These are phyloP conservation scores for Drosophila meridiana DNA, from an alignment of 2,888 invertebrate genomes.

Conservation along the genomic window DNA sequence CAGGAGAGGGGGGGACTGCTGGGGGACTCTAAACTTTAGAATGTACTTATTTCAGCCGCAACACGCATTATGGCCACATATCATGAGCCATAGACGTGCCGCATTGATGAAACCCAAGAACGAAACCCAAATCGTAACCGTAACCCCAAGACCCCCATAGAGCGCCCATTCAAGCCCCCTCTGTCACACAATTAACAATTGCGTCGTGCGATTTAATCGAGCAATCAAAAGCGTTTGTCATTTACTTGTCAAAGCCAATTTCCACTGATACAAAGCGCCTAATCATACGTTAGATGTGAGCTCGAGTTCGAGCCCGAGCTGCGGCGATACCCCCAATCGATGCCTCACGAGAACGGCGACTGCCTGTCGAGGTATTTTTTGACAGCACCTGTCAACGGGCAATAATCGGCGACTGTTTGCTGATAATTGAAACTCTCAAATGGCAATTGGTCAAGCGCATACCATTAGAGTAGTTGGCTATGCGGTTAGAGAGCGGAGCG, in stretches of 20 bases:
- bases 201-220: slow-evolving; percentile 73
- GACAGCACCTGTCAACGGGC: slow-evolving; percentile 55
- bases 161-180: not conserved
- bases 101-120: slow-evolving; percentile 51
- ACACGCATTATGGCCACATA: slow-evolving; percentile 76
- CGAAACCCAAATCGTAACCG: slow-evolving; percentile 19
- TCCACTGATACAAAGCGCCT: slow-evolving; percentile 63
- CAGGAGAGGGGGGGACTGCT: not conserved
- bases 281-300: slow-evolving; percentile 59
- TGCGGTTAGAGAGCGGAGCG: slow-evolving; percentile 20
- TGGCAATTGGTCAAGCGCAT: slow-evolving; percentile 27
- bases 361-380: slow-evolving; percentile 56
- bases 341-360: slow-evolving; percentile 33
- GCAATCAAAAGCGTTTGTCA: slow-evolving; percentile 76
- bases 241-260: slow-evolving; percentile 76
- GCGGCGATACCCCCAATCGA: slow-evolving; percentile 11
- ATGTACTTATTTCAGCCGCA: slow-evolving; percentile 69
- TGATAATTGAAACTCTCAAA: slow-evolving; percentile 34
- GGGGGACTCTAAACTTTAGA: slow-evolving; percentile 60
- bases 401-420: slow-evolving; percentile 20
- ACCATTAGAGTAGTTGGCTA: slow-evolving; percentile 23
- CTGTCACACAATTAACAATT: slow-evolving; percentile 67
- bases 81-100: slow-evolving; percentile 63
- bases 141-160: slow-evolving; percentile 17
- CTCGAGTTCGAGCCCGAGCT: not conserved